A percentile compares a stretch with the other conserved stretches of the same genome.
phyloP scores from a whole-genome alignment of 1,140 invertebrate genomes.

The Apis mellifera region DNA sequence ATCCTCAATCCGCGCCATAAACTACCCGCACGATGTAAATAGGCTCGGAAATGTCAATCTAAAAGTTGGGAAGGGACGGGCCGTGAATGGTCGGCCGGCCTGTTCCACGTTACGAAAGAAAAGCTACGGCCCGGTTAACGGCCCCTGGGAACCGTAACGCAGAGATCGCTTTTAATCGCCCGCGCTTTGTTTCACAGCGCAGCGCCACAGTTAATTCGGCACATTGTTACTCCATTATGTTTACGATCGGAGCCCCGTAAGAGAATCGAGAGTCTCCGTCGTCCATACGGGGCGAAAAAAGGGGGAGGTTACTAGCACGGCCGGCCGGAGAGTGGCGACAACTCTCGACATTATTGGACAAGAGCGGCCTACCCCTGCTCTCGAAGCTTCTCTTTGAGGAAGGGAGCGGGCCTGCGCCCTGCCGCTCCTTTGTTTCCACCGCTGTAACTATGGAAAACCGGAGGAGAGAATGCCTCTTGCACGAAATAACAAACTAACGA shows the following conservation, averaged over 20 bases:
- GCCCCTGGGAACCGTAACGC: constrained; percentile 5
- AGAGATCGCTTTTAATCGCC: constrained; percentile 24
- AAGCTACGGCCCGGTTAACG: background rate
- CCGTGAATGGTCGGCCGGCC: constrained; percentile 32
- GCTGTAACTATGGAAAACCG: constrained; percentile 38
- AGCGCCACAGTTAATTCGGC: constrained; percentile 24
- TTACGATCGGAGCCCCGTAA: background rate
- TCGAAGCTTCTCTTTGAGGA: constrained; percentile 22
- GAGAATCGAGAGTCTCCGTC: background rate
- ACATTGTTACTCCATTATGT: constrained; percentile 50
- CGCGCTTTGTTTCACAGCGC: constrained; percentile 25
- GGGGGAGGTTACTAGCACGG: constrained; percentile 9
- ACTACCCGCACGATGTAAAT: constrained; percentile 66
- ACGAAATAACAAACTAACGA: constrained; percentile 7
- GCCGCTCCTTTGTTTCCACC: constrained; percentile 33
- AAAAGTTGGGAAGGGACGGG: constrained; percentile 64
- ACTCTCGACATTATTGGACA: constrained; percentile 44
- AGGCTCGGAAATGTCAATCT: constrained; percentile 67
- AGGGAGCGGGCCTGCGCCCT: constrained; percentile 37
- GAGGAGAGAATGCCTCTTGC: background rate
- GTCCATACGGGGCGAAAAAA: constrained; percentile 26
- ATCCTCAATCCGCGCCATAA: constrained; percentile 58
- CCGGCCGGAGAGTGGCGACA: constrained; percentile 8
- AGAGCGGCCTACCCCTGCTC: constrained; percentile 18
- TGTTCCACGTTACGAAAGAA: background rate